Base-by-base conservation (phyloP, 2,888 invertebrate species). In the Mycalesis mineus region DNA sequence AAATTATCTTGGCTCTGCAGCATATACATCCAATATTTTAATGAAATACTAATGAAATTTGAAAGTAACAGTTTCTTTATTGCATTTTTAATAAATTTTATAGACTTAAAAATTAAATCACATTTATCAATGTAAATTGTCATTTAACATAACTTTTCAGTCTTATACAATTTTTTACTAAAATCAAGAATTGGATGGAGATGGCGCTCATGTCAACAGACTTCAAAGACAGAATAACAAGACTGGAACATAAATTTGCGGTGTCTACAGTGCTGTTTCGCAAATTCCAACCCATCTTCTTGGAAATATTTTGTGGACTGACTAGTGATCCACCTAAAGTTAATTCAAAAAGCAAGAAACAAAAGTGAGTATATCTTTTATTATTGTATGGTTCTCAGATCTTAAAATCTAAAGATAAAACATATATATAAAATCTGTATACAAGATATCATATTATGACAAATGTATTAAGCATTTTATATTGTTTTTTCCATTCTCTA, bases 221-320 rank as follows among this genome's bases (percentile, higher is more conserved):
- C 57, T 96, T 98, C 76, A 91, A 94, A 60, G 92, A 93, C 47
- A 95, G 95, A 80, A 95, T 98, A 57, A 94, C 95, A 61, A 92
- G 94, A 61, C 84, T 98, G 58, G 96, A 98, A 74, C 92, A 95
- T 57, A 97, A 96, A 75, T 98, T 98, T 90, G 95, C 95, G 49
- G 98, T 99, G 1, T 96, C 98, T 0, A 95, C 95, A 68, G 95
- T 97, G n/a, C 93, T 98, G 54, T 98, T 96, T 80, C 95, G 97
- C 72, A 97, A 97, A 73, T 98, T 95, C 80, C 93, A 95, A 70
- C 95, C 95, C 6, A 95, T 98, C 54, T 98, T 97, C 74, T 91
- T 93, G 57, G 94, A 95, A 74, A 93, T 99, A 62, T 99, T 98
- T 79, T 91, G 93, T 67, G 93, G 93, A 55, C 93, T 95, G 5